A percentile compares a stretch with the other conserved stretches of the same genome.
These are phyloP conservation scores for Hyaena hyaena DNA, from an alignment of 2,113 vertebrate genomes.

Conservation along the genomic window DNA sequence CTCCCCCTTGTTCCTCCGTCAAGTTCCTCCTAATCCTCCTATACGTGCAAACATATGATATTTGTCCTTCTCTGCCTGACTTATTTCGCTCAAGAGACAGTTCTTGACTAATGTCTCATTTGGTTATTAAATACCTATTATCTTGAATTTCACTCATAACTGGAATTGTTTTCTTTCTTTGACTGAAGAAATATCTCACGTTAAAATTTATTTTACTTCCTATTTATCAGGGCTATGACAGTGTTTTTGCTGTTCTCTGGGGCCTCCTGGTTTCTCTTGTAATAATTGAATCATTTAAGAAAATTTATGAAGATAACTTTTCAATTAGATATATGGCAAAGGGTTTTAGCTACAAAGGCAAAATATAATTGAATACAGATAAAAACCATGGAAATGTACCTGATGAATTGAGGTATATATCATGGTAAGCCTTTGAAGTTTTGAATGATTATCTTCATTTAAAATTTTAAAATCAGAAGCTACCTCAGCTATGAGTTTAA, in stretches of 20 bases:
- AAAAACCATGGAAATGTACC: not conserved
- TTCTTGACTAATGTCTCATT: not conserved
- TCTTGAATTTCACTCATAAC: not conserved
- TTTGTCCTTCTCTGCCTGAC: too few relatives aligned
- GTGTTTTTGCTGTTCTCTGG: not conserved
- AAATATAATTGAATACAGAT: not conserved
- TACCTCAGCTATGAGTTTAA: not conserved
- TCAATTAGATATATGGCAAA: not conserved
- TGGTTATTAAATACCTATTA: not conserved
- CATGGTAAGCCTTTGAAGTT: not conserved
- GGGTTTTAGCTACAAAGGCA: not conserved
- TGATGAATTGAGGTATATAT: not conserved
- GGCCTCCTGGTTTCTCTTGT: not conserved
- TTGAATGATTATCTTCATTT: not conserved
- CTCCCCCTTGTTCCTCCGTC: too few relatives aligned
- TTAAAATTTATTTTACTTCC: not conserved
- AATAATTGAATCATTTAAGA: not conserved
- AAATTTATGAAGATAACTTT: not conserved
- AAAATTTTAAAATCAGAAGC: slow-evolving; percentile 11
- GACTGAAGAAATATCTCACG: not conserved
- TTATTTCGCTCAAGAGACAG: not conserved
- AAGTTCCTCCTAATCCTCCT: too few relatives aligned
- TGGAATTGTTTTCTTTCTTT: not conserved
- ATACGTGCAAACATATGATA: too few relatives aligned
- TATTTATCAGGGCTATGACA: not conserved